A percentile compares a stretch with the other conserved stretches of the same genome.
Evolutionary conservation across 2,797 vertebrate genomes (phyloP).

Genomic region (Champsocephalus esox): DNA sequence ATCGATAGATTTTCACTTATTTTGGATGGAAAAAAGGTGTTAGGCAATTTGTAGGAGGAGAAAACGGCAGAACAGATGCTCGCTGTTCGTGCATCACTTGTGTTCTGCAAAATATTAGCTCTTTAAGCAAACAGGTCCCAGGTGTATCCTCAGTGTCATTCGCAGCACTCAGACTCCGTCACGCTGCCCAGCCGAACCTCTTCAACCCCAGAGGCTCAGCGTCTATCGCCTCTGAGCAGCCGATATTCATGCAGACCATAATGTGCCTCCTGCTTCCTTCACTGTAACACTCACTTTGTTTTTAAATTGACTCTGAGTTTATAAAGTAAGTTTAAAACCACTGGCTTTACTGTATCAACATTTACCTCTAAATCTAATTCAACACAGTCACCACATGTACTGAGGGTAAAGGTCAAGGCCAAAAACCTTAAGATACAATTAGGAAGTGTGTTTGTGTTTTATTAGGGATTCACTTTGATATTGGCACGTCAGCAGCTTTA

Average conservation of each 20-base stretch:
- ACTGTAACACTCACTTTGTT: slow-evolving; percentile 4
- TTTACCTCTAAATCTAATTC: background rate
- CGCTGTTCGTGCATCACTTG: slow-evolving; percentile 41
- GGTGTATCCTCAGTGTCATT: slow-evolving; percentile 60
- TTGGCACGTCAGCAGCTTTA: too few relatives aligned
- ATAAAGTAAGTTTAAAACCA: background rate
- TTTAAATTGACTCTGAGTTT: background rate
- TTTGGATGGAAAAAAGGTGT: background rate
- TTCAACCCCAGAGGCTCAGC: slow-evolving; percentile 43
- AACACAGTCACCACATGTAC: background rate
- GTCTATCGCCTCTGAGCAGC: slow-evolving; percentile 68
- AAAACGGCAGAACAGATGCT: background rate
- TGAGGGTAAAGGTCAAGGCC: slow-evolving; percentile 15
- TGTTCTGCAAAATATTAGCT: slow-evolving; percentile 28
- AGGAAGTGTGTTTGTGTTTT: background rate
- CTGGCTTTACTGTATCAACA: background rate
- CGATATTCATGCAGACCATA: slow-evolving; percentile 27
- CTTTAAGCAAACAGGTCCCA: slow-evolving; percentile 65
- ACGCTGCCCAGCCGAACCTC: slow-evolving; percentile 35
- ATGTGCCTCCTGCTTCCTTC: slow-evolving; percentile 3
- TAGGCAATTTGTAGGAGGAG: background rate
- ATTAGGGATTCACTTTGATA: too few relatives aligned
- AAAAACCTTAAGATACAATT: background rate
- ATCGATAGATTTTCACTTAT: background rate
- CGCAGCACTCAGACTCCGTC: slow-evolving; percentile 64